These are phyloP conservation scores for Propithecus coquereli DNA, from an alignment of 2,113 vertebrate genomes.

Conservation along the genomic window DNA sequence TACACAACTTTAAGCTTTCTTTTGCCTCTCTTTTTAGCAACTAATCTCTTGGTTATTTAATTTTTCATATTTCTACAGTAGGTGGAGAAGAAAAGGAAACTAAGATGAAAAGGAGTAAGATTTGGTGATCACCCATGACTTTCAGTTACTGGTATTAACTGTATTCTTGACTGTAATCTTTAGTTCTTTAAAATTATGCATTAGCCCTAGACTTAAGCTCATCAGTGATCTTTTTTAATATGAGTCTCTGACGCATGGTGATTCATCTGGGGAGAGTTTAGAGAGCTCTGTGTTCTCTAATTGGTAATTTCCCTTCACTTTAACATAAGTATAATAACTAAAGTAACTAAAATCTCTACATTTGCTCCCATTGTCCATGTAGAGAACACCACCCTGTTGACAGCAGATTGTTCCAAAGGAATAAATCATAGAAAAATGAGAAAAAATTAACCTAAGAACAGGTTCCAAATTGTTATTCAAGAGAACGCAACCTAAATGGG, in stretches of 20 bases:
- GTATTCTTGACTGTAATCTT: not conserved
- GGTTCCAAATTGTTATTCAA: not conserved
- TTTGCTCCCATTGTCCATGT: not conserved
- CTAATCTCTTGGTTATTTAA: not conserved
- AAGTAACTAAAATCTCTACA: not conserved
- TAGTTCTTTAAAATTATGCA: not conserved
- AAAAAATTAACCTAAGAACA: not conserved
- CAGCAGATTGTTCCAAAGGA: not conserved
- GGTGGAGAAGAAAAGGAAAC: not conserved
- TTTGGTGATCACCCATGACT: not conserved
- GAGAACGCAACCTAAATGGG: rapidly evolving
- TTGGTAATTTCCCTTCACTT: not conserved
- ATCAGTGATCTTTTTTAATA: not conserved
- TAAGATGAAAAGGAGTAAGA: not conserved
- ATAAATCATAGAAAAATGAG: not conserved
- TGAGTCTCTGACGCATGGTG: not conserved
- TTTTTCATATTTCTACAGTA: not conserved
- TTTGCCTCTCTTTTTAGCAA: not conserved
- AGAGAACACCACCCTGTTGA: not conserved
- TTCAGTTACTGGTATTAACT: not conserved
- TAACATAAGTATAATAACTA: not conserved
- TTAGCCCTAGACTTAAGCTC: not conserved
- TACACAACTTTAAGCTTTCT: not conserved
- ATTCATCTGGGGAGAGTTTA: not conserved
- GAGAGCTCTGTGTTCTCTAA: not conserved